Evolutionary conservation across 1,140 invertebrate genomes (phyloP).

Genomic region (Araneus ventricosus): DNA sequence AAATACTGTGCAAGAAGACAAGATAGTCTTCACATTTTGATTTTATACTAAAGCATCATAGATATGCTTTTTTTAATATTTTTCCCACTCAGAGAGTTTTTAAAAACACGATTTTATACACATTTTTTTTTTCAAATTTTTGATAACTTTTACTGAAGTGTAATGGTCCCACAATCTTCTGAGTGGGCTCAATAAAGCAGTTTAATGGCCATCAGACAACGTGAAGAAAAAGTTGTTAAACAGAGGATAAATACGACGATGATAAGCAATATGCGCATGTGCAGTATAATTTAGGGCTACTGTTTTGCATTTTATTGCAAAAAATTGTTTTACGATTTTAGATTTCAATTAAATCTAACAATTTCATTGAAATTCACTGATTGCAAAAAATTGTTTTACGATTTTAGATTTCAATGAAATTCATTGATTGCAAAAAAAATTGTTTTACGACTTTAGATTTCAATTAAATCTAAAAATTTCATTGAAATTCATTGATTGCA

Average conservation of each 20-base stretch:
- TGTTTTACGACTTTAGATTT: no score
- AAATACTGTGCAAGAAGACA: conserved; percentile 72
- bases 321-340: no score
- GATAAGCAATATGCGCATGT: background rate
- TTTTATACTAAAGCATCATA: conserved; percentile 74
- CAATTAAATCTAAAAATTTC: no score
- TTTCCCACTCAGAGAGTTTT: conserved; percentile 70
- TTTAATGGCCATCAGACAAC: conserved; percentile 75
- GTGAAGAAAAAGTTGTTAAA: conserved; percentile 24
- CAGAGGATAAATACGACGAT: conserved; percentile 11
- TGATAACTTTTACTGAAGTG: conserved; percentile 9
- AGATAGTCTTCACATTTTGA: conserved; percentile 69
- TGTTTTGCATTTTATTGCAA: background rate
- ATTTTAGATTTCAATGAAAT: no score
- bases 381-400: no score
- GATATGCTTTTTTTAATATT: conserved; percentile 65
- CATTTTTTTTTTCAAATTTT: conserved; percentile 24
- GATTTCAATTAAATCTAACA: no score
- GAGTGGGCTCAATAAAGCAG: conserved; percentile 60
- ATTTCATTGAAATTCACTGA: no score
- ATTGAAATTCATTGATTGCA: no score
- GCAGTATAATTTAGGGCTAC: background rate
- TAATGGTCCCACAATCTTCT: conserved; percentile 71
- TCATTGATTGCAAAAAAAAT: no score
- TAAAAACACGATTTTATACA: conserved; percentile 66